phyloP scores from a whole-genome alignment of 2,797 vertebrate species.

The Crocodylus rhombifer region DNA sequence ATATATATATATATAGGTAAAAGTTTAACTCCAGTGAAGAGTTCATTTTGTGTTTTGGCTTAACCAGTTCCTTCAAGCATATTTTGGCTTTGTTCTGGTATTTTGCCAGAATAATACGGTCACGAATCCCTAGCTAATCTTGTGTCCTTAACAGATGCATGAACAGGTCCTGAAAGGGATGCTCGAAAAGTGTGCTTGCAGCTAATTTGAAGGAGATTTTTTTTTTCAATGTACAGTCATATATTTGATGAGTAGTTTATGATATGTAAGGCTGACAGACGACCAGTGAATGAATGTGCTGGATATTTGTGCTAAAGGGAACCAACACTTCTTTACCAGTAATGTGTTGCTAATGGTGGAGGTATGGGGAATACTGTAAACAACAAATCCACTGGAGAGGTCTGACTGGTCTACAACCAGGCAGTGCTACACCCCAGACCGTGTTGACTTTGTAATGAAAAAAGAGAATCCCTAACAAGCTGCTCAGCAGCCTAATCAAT shows the following conservation, averaged over 20 bases:
- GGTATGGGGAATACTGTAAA: not conserved
- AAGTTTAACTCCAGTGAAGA: not conserved
- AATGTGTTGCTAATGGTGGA: not conserved
- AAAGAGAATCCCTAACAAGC: conserved; percentile 46
- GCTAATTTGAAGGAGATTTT: not conserved
- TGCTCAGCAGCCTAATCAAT: conserved; percentile 26
- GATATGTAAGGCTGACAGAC: not conserved
- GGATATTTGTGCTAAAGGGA: not conserved
- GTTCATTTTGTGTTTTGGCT: not conserved
- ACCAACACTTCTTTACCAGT: not conserved
- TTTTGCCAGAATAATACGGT: not conserved
- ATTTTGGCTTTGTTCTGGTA: not conserved
- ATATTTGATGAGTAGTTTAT: not conserved
- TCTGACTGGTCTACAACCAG: fast-evolving
- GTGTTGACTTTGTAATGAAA: conserved; percentile 25
- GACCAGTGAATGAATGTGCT: not conserved
- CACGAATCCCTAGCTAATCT: not conserved
- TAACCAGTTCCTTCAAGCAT: not conserved
- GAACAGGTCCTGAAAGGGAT: not conserved
- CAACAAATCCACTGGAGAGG: not conserved
- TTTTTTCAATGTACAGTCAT: not conserved
- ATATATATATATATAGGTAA: not conserved
- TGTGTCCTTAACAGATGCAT: not conserved
- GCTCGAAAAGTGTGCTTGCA: not conserved
- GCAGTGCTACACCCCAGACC: not conserved